phyloP scores from a whole-genome alignment of 2,113 vertebrate species.

The Nerophis lumbriciformis region DNA sequence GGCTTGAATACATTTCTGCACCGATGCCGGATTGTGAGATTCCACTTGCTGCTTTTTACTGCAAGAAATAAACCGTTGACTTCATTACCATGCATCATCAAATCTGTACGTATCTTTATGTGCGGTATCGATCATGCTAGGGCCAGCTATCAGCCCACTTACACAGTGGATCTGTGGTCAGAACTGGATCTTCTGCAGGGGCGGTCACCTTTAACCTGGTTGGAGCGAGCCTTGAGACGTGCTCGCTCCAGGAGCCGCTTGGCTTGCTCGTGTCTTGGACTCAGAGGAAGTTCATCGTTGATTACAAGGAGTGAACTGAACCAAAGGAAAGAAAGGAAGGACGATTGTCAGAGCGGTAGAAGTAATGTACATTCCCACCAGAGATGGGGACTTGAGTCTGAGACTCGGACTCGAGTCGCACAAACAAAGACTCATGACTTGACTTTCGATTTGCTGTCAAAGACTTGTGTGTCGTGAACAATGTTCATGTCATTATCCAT shows the following conservation, averaged over 20 bases:
- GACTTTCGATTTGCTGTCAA: too few species aligned
- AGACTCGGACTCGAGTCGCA: too few species aligned
- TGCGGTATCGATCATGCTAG: neutral
- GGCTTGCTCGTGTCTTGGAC: constrained; percentile 84
- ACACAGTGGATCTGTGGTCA: constrained; percentile 66
- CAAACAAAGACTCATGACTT: too few species aligned
- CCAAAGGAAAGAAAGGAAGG: neutral
- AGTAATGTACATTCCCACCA: neutral
- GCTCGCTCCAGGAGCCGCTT: constrained; percentile 84
- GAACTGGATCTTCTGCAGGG: constrained; percentile 64
- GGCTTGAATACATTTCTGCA: constrained; percentile 43
- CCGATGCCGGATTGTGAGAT: constrained; percentile 16
- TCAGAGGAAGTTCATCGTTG: constrained; percentile 76
- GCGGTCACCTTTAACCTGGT: constrained; percentile 77
- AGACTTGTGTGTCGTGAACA: too few species aligned
- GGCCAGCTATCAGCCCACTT: constrained; percentile 50
- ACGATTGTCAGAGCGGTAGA: neutral
- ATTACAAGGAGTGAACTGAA: constrained; percentile 71
- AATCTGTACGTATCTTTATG: neutral
- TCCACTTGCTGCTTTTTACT: constrained; percentile 51
- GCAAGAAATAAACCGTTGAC: constrained; percentile 10
- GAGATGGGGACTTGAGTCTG: too few species aligned
- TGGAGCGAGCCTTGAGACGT: constrained; percentile 85
- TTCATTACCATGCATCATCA: neutral
- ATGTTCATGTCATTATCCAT: too few species aligned